phyloP scores from a whole-genome alignment of 2,797 vertebrate species.

The Lophius americanus region DNA sequence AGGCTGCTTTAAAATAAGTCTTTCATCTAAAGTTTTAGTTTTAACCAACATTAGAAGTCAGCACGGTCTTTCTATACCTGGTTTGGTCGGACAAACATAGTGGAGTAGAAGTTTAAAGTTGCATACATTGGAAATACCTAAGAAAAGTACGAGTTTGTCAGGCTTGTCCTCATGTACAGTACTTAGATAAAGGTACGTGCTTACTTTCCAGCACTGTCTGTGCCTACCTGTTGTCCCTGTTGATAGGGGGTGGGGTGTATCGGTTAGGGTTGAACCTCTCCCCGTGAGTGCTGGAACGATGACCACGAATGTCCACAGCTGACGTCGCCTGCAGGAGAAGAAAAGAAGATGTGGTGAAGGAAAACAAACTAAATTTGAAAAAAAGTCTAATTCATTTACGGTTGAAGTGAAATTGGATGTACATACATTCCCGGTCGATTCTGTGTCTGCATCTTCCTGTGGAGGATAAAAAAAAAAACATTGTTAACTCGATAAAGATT shows the following conservation, averaged over 20 bases:
- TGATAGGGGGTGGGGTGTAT: slow-evolving; percentile 70
- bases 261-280: slow-evolving; percentile 25
- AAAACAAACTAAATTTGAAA: neutral
- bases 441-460: slow-evolving; percentile 28
- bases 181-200: too few species aligned
- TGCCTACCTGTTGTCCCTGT: slow-evolving; percentile 44
- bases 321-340: neutral
- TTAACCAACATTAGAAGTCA: too few species aligned
- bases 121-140: too few species aligned
- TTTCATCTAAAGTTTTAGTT: too few species aligned
- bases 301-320: slow-evolving; percentile 60
- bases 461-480: neutral
- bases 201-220: too few species aligned
- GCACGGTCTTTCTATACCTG: too few species aligned
- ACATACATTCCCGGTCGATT: slow-evolving; percentile 24
- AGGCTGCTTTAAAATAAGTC: too few species aligned
- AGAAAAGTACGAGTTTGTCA: too few species aligned
- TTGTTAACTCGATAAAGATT: too few species aligned
- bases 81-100: too few species aligned
- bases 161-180: too few species aligned
- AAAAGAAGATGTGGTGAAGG: rapidly evolving
- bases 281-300: slow-evolving; percentile 75
- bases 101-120: too few species aligned
- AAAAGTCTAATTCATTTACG: neutral
- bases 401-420: neutral